Base-by-base conservation (phyloP, 2,888 invertebrate species). In the Caenorhabditis japonica region DNA sequence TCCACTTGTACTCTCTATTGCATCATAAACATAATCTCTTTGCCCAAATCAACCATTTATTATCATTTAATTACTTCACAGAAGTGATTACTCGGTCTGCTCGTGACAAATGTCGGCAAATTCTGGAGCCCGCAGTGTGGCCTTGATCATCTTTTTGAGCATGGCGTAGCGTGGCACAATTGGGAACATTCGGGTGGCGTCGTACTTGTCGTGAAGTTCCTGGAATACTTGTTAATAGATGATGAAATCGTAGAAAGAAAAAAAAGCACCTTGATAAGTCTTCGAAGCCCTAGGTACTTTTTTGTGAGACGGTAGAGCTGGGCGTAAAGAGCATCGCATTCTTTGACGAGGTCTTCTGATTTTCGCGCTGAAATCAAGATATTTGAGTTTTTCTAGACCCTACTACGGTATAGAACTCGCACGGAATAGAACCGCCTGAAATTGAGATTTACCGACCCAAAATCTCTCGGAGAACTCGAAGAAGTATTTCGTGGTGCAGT, bases 101-200 rank as follows among this genome's bases (percentile, higher is more conserved):
- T 95, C 95, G 88, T 95, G 95, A 90, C 94, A 94, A 76, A 95
- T 94, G 90, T 95, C 95, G 93, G 95, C 94, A 91, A 94, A 95
- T 89, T 94, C 94, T n/a, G 94, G 94, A 89, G 94, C 93, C 87
- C 94, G 92, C 92, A 94, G 93, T 85, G 94, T 94, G 87, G 93
- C 93, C 90, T 95, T 95, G 87, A 96, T 95, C 94, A 97, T 95
- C 88, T 94, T 94, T 90, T 97, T 97, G 82, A 97, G 91, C 91
- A 95, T 93, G 73, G 94, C 93, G 91, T 97, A 97, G 53, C 96
- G 92, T 0, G 85, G 85, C 10, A 85, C 80, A 39, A 85, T 82
- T n/a, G 85, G 85, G 52, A 81, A 83, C 68, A 79, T 80, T n/a
- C 85, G 74, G 1, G 83, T 80, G 23, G 82, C 66, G 19, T 84